phyloP scores from a whole-genome alignment of 2,113 vertebrate species.

The Zosterops hypoxanthus region DNA sequence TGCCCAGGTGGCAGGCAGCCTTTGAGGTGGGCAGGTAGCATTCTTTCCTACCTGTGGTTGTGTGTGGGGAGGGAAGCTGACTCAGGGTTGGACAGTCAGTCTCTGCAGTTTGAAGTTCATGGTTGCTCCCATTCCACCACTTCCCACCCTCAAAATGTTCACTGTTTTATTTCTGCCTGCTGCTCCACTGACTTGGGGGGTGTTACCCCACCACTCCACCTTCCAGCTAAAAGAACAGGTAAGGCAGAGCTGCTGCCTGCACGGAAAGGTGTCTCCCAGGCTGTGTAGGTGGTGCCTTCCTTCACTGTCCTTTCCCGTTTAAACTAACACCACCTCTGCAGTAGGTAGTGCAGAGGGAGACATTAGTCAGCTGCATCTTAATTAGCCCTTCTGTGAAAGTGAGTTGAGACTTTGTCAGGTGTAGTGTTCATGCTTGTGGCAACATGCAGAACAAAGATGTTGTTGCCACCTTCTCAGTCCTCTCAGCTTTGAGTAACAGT shows the following conservation, averaged over 20 bases:
- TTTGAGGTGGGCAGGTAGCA: background rate
- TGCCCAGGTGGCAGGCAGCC: background rate
- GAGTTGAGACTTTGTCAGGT: background rate
- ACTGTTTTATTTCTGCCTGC: conserved; percentile 38
- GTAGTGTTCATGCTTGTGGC: fast-evolving
- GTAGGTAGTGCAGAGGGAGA: background rate
- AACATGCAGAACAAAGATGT: background rate
- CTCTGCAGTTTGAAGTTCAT: background rate
- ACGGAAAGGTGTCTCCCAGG: background rate
- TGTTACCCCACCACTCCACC: background rate
- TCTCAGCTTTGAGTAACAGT: background rate
- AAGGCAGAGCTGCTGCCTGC: conserved; percentile 38
- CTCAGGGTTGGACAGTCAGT: background rate
- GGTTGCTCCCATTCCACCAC: background rate
- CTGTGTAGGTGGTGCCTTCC: background rate
- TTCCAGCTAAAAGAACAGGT: conserved; percentile 54
- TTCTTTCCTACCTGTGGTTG: background rate
- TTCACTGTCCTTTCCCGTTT: background rate
- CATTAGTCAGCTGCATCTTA: background rate
- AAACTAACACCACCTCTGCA: background rate
- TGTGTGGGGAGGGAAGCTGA: background rate
- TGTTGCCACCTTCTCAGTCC: background rate
- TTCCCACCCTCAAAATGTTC: conserved; percentile 34
- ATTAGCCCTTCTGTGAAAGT: background rate
- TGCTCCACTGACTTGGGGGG: background rate